A percentile compares a stretch with the other conserved stretches of the same genome.
These are phyloP conservation scores for Syritta pipiens DNA, from an alignment of 2,888 invertebrate species.

Conservation along the genomic window DNA sequence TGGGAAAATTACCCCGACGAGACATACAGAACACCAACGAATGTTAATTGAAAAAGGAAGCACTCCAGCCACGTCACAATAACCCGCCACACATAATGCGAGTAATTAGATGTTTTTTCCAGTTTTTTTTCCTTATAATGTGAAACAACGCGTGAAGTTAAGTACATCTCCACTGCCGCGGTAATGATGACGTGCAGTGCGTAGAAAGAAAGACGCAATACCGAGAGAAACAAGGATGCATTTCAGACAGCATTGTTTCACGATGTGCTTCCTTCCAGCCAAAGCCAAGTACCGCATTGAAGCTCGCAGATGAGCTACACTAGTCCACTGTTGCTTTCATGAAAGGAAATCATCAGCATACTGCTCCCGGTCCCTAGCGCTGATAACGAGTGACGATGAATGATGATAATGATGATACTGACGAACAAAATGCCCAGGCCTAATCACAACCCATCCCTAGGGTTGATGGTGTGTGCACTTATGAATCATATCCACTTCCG, in stretches of 20 bases:
- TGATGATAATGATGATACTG: conserved; percentile 22
- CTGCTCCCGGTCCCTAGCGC: not conserved
- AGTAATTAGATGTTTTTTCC: conserved; percentile 64
- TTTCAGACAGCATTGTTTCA: conserved; percentile 66
- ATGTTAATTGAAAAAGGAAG: conserved; percentile 67
- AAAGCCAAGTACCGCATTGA: conserved; percentile 64
- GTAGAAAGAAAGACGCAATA: conserved; percentile 8
- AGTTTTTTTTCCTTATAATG: not conserved
- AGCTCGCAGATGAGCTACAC: conserved; percentile 12
- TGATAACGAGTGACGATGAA: not conserved
- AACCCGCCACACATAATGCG: conserved; percentile 59
- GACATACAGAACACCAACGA: conserved; percentile 9
- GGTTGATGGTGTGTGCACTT: too few species aligned
- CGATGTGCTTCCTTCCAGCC: conserved; percentile 53
- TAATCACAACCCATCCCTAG: too few species aligned
- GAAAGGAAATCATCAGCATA: conserved; percentile 53
- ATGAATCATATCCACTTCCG: conserved; percentile 17
- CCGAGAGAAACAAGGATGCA: conserved; percentile 17
- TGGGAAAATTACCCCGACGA: conserved; percentile 53
- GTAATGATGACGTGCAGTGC: conserved; percentile 21
- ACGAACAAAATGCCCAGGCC: conserved; percentile 54
- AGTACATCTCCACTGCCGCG: conserved; percentile 25
- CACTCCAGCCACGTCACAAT: conserved; percentile 53
- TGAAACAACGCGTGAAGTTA: conserved; percentile 42
- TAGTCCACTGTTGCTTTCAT: conserved; percentile 63